A percentile compares a stretch with the other conserved stretches of the same genome.
Evolutionary conservation across 2,113 vertebrate genomes (phyloP).

Genomic region (Lepisosteus oculatus): DNA sequence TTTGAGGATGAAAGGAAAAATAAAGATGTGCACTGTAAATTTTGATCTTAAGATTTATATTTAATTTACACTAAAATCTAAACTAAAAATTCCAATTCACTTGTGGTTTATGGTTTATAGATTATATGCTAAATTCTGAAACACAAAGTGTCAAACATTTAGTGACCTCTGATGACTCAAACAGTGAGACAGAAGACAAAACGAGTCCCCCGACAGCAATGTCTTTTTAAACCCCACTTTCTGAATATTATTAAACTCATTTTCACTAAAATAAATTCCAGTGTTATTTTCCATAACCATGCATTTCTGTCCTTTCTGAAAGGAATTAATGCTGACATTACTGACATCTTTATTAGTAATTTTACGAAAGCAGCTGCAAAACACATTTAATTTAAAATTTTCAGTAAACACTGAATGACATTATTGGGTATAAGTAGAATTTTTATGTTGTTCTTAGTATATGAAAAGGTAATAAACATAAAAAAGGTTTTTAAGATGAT

Average conservation of each 20-base stretch:
- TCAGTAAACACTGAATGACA: neutral
- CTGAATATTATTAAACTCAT: neutral
- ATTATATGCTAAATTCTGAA: too few relatives aligned
- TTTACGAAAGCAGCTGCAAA: constrained; percentile 6
- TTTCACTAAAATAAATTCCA: neutral
- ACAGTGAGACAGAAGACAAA: neutral
- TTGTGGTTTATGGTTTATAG: too few relatives aligned
- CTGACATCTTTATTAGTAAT: too few relatives aligned
- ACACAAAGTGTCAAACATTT: neutral
- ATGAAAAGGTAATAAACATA: too few relatives aligned
- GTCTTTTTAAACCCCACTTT: constrained; percentile 9
- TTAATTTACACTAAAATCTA: too few relatives aligned
- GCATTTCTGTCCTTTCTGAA: neutral
- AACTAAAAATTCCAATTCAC: too few relatives aligned
- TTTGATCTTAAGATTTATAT: too few relatives aligned
- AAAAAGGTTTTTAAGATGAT: too few relatives aligned
- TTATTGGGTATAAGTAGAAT: too few relatives aligned
- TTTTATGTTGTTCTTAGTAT: too few relatives aligned
- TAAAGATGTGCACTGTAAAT: too few relatives aligned
- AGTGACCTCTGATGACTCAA: neutral
- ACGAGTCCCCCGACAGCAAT: constrained; percentile 2
- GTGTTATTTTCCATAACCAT: neutral
- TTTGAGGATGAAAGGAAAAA: too few relatives aligned
- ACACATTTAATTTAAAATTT: neutral
- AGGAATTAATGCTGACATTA: neutral